Conservation (phyloP, 2,888 invertebrate species). For the Trichogramma evanescens region DNA sequence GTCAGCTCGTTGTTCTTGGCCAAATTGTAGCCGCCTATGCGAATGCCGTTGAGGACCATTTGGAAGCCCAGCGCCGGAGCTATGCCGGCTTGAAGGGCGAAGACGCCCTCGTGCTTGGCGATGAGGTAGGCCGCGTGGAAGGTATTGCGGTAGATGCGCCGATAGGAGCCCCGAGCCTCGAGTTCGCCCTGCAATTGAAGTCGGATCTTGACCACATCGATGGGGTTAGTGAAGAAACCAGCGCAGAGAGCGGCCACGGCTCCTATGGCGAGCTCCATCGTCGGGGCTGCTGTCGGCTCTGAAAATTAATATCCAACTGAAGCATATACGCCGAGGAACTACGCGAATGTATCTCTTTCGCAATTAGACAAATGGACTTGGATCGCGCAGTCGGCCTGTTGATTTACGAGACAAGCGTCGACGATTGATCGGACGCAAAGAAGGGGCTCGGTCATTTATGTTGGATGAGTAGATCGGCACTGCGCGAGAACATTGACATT, state of each 20-base stretch:
- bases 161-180: constrained; percentile 64
- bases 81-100: constrained; percentile 74
- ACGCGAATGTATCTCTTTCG: too few relatives aligned
- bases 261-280: constrained; percentile 65
- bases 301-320: background rate
- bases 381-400: too few relatives aligned
- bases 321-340: background rate
- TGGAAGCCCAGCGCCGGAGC: constrained; percentile 83
- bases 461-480: too few relatives aligned
- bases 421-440: too few relatives aligned
- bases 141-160: constrained; percentile 67
- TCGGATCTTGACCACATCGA: constrained; percentile 86
- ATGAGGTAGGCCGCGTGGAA: constrained; percentile 74
- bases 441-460: too few relatives aligned
- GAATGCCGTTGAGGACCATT: constrained; percentile 76
- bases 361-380: too few relatives aligned
- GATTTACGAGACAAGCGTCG: too few relatives aligned
- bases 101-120: constrained; percentile 70
- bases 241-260: constrained; percentile 75
- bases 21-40: constrained; percentile 55
- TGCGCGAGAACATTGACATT: too few relatives aligned
- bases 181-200: constrained; percentile 87
- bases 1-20: constrained; percentile 45
- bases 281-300: background rate
- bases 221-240: constrained; percentile 79